Evolutionary conservation across 2,797 vertebrate species (phyloP).

Genomic region (Phrynocephalus vlangalii): DNA sequence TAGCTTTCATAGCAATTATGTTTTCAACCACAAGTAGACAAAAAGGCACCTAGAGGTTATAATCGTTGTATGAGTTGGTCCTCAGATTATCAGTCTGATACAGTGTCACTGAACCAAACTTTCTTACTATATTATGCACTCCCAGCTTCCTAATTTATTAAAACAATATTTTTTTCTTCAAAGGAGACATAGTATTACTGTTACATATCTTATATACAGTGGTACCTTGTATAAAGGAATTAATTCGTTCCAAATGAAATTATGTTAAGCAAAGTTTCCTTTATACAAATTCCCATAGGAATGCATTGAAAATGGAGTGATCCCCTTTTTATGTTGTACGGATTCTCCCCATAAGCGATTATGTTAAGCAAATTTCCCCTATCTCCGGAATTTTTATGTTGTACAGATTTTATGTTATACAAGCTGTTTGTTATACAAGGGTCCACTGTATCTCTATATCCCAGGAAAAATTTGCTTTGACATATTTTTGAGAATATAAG

Average conservation of each 20-base stretch:
- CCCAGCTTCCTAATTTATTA: background rate
- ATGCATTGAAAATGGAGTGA: too few species aligned
- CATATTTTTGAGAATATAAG: background rate
- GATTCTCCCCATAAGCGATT: too few species aligned
- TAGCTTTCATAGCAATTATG: background rate
- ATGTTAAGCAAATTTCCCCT: too few species aligned
- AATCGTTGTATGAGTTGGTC: background rate
- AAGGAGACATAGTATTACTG: background rate
- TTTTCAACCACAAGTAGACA: background rate
- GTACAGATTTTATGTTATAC: too few species aligned
- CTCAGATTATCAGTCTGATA: constrained; percentile 2
- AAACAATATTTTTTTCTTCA: background rate
- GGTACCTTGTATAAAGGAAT: too few species aligned
- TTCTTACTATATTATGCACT: background rate
- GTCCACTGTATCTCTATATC: background rate
- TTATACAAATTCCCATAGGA: too few species aligned
- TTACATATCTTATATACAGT: background rate
- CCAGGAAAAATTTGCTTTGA: background rate
- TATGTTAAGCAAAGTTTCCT: too few species aligned
- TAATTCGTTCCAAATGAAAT: too few species aligned
- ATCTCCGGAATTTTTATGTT: too few species aligned
- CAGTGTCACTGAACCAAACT: background rate
- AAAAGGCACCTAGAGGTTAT: too few species aligned
- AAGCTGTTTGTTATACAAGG: too few species aligned
- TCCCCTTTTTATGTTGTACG: too few species aligned